A percentile compares a stretch with the other conserved stretches of the same genome.
Evolutionary conservation across 2,888 invertebrate species (phyloP).

Genomic region (Ormia ochracea): DNA sequence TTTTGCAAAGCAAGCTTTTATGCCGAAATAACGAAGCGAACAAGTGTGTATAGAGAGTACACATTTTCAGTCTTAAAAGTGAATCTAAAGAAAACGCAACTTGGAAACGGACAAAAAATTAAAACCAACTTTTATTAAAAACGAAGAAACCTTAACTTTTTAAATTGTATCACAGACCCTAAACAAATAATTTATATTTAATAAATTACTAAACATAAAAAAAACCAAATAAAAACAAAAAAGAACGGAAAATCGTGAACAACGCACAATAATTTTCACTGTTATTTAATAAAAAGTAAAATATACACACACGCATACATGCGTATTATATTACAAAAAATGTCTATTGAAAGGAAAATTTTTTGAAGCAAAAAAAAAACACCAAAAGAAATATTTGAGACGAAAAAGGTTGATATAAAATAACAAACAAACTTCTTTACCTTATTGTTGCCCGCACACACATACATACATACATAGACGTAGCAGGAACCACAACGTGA

Average conservation of each 20-base stretch:
- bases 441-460: background rate
- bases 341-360: background rate
- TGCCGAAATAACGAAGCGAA: conserved; percentile 70
- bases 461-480: background rate
- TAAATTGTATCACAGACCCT: conserved; percentile 4
- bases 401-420: conserved; percentile 9
- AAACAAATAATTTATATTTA: background rate
- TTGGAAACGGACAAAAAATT: conserved; percentile 20
- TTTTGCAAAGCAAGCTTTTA: conserved; percentile 34
- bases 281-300: background rate
- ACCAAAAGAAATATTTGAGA: background rate
- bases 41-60: conserved; percentile 73
- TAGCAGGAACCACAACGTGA: background rate
- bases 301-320: background rate
- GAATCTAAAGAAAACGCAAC: conserved; percentile 66
- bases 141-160: conserved; percentile 13
- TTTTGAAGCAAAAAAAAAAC: background rate
- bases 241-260: background rate
- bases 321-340: background rate
- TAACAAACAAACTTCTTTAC: conserved; percentile 1
- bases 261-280: conserved; percentile 18
- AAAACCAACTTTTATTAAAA: conserved; percentile 14
- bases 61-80: conserved; percentile 63
- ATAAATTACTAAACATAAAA: too few species aligned
- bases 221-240: background rate